Conservation (phyloP, 2,888 invertebrate species). For the Drosophila recens region DNA sequence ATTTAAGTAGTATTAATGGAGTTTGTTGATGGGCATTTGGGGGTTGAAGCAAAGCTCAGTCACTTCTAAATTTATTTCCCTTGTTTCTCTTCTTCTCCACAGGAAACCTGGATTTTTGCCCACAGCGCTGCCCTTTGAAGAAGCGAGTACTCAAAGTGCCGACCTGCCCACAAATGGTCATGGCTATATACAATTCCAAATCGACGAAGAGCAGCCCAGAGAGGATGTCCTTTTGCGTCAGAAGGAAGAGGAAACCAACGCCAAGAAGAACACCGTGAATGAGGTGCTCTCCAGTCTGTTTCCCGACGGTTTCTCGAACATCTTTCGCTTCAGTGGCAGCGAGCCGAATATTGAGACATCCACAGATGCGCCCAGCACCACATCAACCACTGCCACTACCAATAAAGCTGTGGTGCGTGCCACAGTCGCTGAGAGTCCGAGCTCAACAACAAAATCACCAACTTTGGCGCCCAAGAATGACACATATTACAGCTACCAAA, state of each 20-base stretch:
- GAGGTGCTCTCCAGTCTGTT: slow-evolving; percentile 81
- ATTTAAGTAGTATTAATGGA: no score
- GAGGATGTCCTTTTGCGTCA: slow-evolving; percentile 28
- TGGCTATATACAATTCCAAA: slow-evolving; percentile 80
- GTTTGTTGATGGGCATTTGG: no score
- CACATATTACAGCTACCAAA: slow-evolving; percentile 71
- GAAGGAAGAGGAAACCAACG: slow-evolving; percentile 5
- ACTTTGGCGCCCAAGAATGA: slow-evolving; percentile 39
- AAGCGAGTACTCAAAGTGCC: background rate
- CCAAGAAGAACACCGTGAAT: slow-evolving; percentile 74
- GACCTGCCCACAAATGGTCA: slow-evolving; percentile 64
- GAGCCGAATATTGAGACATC: slow-evolving; percentile 41
- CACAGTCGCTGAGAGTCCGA: slow-evolving; percentile 19
- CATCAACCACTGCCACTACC: slow-evolving; percentile 46
- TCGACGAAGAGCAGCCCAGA: slow-evolving; percentile 65
- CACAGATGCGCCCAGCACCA: slow-evolving; percentile 36
- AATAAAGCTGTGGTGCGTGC: slow-evolving; percentile 39
- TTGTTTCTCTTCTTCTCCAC: background rate
- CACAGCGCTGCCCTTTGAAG: slow-evolving; percentile 28
- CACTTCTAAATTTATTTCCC: background rate
- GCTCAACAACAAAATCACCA: slow-evolving; percentile 16
- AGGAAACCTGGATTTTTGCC: slow-evolving; percentile 46
- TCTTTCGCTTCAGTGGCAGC: slow-evolving; percentile 80
- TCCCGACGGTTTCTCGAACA: slow-evolving; percentile 82
- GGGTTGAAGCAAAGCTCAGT: background rate